Percentiles rank a stretch among this genome's conserved stretches.
These are phyloP conservation scores for Xylota sylvarum DNA, from an alignment of 2,888 invertebrate species.

Conservation along the genomic window DNA sequence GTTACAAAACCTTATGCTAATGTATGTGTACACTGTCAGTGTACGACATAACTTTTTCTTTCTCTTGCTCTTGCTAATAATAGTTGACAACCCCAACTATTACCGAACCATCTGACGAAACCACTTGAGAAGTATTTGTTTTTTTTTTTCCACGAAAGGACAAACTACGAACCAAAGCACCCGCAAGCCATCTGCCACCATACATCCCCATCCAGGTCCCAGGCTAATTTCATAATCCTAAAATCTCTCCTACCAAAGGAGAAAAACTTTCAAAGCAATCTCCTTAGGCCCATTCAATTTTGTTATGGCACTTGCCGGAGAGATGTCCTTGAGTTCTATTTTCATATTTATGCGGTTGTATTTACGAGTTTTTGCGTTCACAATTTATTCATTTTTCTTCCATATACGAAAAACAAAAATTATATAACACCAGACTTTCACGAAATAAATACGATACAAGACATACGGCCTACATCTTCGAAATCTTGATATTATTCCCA, in stretches of 20 bases:
- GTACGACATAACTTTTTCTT: conserved; percentile 1
- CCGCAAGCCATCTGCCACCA: conserved; percentile 21
- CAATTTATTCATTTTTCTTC: conserved; percentile 40
- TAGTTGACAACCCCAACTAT: conserved; percentile 16
- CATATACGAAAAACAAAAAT: background rate
- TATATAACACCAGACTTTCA: conserved; percentile 26
- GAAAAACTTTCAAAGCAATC: conserved; percentile 61
- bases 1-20: conserved; percentile 8
- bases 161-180: background rate
- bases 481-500: conserved; percentile 42
- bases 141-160: background rate
- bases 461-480: conserved; percentile 36
- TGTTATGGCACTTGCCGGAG: conserved; percentile 55
- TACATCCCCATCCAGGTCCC: background rate
- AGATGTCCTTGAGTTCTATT: conserved; percentile 71
- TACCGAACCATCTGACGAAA: conserved; percentile 18
- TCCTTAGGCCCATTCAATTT: conserved; percentile 70
- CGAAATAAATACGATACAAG: conserved; percentile 31
- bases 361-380: conserved; percentile 31
- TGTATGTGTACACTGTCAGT: background rate
- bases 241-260: conserved; percentile 38
- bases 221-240: conserved; percentile 70
- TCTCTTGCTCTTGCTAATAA: background rate
- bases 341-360: conserved; percentile 62
- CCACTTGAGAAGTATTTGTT: conserved; percentile 6